Percentiles rank a stretch among this genome's conserved stretches.
Evolutionary conservation across 2,888 invertebrate species (phyloP).

Genomic region (Dryocosmus kuriphilus): DNA sequence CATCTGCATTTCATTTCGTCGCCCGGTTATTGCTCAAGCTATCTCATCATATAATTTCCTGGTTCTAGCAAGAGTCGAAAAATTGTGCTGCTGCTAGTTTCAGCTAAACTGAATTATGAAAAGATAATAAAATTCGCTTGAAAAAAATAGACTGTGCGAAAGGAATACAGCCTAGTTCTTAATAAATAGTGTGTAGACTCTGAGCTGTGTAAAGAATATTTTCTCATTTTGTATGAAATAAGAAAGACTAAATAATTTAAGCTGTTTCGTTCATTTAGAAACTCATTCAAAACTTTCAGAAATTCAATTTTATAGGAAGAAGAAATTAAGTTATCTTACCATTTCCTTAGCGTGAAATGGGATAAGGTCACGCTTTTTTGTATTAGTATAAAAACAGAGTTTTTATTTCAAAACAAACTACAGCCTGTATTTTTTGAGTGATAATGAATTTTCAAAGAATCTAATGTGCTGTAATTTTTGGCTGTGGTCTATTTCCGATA

Average conservation of each 20-base stretch:
- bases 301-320: neutral
- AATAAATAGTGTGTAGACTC: too few relatives aligned
- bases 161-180: neutral
- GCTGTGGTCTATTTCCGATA: too few relatives aligned
- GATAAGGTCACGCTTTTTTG: neutral
- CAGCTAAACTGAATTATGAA: neutral
- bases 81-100: neutral
- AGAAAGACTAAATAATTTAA: neutral
- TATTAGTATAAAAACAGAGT: neutral
- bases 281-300: neutral
- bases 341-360: neutral
- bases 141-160: neutral
- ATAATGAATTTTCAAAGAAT: too few relatives aligned
- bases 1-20: slow-evolving; percentile 9
- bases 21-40: neutral
- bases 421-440: neutral
- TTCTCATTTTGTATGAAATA: neutral
- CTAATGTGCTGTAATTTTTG: too few relatives aligned
- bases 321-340: neutral
- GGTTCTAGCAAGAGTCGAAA: slow-evolving; percentile 26
- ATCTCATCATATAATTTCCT: neutral
- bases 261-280: neutral
- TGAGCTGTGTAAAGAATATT: too few relatives aligned
- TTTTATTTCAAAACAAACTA: neutral
- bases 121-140: neutral